Conservation (phyloP, 2,113 vertebrate genomes). For the Trichomycterus rosablanca region DNA sequence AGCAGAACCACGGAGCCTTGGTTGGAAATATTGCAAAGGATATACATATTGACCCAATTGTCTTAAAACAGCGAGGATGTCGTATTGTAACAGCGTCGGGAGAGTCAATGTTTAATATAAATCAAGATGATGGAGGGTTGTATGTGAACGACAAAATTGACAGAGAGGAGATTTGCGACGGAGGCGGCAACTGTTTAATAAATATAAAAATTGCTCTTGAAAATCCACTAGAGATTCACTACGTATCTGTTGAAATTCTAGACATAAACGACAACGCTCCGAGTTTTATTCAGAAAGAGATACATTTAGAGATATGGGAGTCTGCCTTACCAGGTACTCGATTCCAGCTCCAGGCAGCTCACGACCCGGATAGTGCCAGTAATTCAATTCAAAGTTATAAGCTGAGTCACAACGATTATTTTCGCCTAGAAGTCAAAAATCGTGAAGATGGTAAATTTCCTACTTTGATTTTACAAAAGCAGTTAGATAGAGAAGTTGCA, state of each 20-base stretch:
- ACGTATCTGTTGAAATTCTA: slow-evolving; percentile 59
- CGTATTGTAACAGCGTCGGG: slow-evolving; percentile 59
- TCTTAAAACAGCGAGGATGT: slow-evolving; percentile 48
- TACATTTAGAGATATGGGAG: slow-evolving; percentile 56
- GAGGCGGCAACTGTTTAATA: slow-evolving; percentile 51
- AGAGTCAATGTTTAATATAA: slow-evolving; percentile 55
- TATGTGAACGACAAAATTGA: slow-evolving; percentile 50
- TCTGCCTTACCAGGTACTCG: slow-evolving; percentile 47
- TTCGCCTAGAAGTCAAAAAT: slow-evolving; percentile 56
- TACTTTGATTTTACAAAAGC: slow-evolving; percentile 50
- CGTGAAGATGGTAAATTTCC: slow-evolving; percentile 56
- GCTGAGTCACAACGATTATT: slow-evolving; percentile 42
- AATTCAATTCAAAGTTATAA: slow-evolving; percentile 50
- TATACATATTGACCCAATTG: slow-evolving; percentile 54
- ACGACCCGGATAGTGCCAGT: slow-evolving; percentile 53
- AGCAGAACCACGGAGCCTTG: slow-evolving; percentile 52
- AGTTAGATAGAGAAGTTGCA: slow-evolving; percentile 53
- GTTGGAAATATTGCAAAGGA: slow-evolving; percentile 66
- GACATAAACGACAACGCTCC: slow-evolving; percentile 63
- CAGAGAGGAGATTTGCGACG: slow-evolving; percentile 59
- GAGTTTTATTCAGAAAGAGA: slow-evolving; percentile 51
- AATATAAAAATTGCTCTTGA: slow-evolving; percentile 64
- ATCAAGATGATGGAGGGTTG: slow-evolving; percentile 58
- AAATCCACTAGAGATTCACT: slow-evolving; percentile 64
- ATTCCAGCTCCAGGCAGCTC: slow-evolving; percentile 57